Percentiles rank a stretch among this genome's conserved stretches.
Conservation (phyloP, 1,140 invertebrate genomes). For the Sycophaga agraensis region DNA sequence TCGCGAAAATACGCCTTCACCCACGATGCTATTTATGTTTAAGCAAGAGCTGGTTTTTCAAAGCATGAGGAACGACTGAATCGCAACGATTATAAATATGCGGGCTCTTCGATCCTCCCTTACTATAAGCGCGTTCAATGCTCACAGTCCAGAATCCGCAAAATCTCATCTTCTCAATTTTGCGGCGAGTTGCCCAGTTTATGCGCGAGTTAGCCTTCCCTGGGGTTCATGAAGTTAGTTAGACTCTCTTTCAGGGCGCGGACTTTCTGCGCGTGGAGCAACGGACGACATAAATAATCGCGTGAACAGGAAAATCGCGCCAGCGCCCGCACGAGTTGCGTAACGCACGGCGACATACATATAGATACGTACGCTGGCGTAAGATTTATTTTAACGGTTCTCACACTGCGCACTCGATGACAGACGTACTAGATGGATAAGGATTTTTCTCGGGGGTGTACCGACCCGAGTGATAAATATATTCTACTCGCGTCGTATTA, state of each 20-base stretch:
- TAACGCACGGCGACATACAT: background rate
- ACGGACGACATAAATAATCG: constrained; percentile 43
- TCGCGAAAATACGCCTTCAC: too few species aligned
- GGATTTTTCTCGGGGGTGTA: constrained; percentile 4
- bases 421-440: constrained; percentile 17
- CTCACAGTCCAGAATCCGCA: too few species aligned
- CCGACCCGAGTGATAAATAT: constrained; percentile 5
- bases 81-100: too few species aligned
- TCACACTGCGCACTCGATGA: constrained; percentile 1
- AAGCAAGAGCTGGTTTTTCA: too few species aligned
- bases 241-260: constrained; percentile 39
- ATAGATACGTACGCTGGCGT: too few species aligned
- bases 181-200: too few species aligned
- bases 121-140: too few species aligned
- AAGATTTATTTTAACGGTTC: constrained; percentile 22
- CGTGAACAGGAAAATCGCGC: constrained; percentile 7
- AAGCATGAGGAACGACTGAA: too few species aligned
- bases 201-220: background rate
- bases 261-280: too few species aligned
- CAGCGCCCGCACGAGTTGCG: constrained; percentile 1
- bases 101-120: too few species aligned
- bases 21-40: too few species aligned
- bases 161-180: too few species aligned
- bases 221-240: constrained; percentile 43
- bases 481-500: constrained; percentile 3